phyloP scores from a whole-genome alignment of 2,888 invertebrate genomes.

The Mantis religiosa region DNA sequence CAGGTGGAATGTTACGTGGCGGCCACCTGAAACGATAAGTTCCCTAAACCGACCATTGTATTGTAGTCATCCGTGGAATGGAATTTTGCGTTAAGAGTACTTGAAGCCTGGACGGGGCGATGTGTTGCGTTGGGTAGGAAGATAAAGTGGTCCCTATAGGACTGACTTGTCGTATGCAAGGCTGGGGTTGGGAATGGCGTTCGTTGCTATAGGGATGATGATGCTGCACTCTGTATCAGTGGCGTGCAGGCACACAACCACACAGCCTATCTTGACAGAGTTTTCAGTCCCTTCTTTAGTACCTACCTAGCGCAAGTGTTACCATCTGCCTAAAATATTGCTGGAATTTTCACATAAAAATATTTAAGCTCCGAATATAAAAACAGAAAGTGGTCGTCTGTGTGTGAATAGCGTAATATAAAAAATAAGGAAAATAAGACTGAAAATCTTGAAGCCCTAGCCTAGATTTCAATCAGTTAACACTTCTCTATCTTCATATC shows the following conservation, averaged over 20 bases:
- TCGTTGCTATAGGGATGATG: neutral
- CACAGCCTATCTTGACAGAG: no score
- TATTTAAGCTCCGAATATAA: no score
- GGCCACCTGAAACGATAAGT: neutral
- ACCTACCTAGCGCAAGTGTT: no score
- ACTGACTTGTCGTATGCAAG: neutral
- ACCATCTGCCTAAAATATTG: no score
- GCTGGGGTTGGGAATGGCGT: neutral
- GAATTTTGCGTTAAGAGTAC: neutral
- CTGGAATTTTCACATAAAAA: no score
- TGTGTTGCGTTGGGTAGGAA: constrained; percentile 2
- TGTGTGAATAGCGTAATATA: no score
- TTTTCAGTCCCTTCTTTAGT: no score
- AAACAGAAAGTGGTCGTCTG: no score
- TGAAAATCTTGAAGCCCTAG: no score
- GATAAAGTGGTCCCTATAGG: constrained; percentile 13
- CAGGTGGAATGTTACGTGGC: neutral
- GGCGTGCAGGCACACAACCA: neutral
- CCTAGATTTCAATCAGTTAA: no score
- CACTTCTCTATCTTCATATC: no score
- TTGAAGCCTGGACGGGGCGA: neutral
- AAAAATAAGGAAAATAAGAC: no score
- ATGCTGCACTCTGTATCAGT: neutral
- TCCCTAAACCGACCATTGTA: neutral
- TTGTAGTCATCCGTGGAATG: neutral